These are phyloP conservation scores for Limnephilus auricula DNA, from an alignment of 2,888 invertebrate species.

Conservation along the genomic window DNA sequence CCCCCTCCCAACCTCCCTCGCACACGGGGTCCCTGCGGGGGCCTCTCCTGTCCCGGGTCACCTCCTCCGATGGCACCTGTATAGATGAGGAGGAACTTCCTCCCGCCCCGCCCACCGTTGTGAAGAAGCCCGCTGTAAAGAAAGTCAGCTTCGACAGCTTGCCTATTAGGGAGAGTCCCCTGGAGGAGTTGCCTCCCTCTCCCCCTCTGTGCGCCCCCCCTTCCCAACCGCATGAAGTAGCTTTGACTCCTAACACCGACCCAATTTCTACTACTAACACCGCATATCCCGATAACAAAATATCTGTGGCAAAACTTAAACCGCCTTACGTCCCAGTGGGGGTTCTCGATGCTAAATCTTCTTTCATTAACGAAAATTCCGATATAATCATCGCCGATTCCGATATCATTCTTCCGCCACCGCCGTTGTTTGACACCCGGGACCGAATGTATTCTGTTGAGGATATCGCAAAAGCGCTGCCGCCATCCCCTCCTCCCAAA, in stretches of 20 bases:
- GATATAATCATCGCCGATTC: slow-evolving; percentile 62
- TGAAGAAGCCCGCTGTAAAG: slow-evolving; percentile 63
- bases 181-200: slow-evolving; percentile 6
- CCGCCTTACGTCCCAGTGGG: slow-evolving; percentile 41
- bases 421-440: slow-evolving; percentile 56
- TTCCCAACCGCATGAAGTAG: slow-evolving; percentile 56
- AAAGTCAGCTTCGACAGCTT: slow-evolving; percentile 65
- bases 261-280: slow-evolving; percentile 55
- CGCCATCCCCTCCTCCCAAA: slow-evolving; percentile 72
- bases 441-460: slow-evolving; percentile 52
- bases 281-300: slow-evolving; percentile 51
- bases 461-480: slow-evolving; percentile 67
- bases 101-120: slow-evolving; percentile 55
- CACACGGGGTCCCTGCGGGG: slow-evolving; percentile 53
- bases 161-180: slow-evolving; percentile 34
- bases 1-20: slow-evolving; percentile 67
- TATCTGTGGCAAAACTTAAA: slow-evolving; percentile 36
- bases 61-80: slow-evolving; percentile 58
- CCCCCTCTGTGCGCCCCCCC: neutral
- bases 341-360: slow-evolving; percentile 58
- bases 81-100: slow-evolving; percentile 54
- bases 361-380: slow-evolving; percentile 59
- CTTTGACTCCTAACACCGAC: slow-evolving; percentile 31
- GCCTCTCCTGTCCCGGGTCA: neutral
- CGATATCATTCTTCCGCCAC: slow-evolving; percentile 64